Percentiles rank a stretch among this genome's conserved stretches.
Evolutionary conservation across 2,797 vertebrate species (phyloP).

Genomic region (Coregonus ussuriensis): DNA sequence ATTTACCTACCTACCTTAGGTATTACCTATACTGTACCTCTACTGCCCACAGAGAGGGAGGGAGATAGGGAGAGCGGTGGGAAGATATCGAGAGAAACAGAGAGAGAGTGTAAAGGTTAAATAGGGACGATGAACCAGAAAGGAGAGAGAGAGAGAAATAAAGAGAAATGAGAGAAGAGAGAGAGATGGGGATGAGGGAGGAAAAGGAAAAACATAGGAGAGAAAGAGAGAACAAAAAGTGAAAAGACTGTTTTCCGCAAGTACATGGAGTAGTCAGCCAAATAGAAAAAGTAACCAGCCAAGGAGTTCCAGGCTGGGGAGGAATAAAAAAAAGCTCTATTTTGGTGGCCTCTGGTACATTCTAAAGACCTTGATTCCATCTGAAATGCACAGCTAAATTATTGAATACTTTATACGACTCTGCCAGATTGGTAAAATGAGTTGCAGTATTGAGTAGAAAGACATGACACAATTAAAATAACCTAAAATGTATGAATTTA

Average conservation of each 20-base stretch:
- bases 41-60: constrained; percentile 30
- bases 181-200: background rate
- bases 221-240: background rate
- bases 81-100: constrained; percentile 1
- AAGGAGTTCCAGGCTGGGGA: background rate
- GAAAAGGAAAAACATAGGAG: too few relatives aligned
- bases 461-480: too few relatives aligned
- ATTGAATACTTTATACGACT: too few relatives aligned
- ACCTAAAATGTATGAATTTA: too few relatives aligned
- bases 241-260: background rate
- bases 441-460: too few relatives aligned
- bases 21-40: background rate
- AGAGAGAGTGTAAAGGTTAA: background rate
- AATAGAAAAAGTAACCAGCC: background rate
- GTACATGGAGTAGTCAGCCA: too few relatives aligned
- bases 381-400: too few relatives aligned
- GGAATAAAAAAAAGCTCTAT: background rate
- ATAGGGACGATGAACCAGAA: too few relatives aligned
- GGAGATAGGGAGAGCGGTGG: constrained; percentile 38
- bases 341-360: too few relatives aligned
- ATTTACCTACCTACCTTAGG: constrained; percentile 31
- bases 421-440: too few relatives aligned
- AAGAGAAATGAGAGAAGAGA: too few relatives aligned
- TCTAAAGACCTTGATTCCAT: too few relatives aligned
- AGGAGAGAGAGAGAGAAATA: background rate